Evolutionary conservation across 2,113 vertebrate species (phyloP), one percentile per base, ranked within the genome.

Genomic region (Pica pica): DNA sequence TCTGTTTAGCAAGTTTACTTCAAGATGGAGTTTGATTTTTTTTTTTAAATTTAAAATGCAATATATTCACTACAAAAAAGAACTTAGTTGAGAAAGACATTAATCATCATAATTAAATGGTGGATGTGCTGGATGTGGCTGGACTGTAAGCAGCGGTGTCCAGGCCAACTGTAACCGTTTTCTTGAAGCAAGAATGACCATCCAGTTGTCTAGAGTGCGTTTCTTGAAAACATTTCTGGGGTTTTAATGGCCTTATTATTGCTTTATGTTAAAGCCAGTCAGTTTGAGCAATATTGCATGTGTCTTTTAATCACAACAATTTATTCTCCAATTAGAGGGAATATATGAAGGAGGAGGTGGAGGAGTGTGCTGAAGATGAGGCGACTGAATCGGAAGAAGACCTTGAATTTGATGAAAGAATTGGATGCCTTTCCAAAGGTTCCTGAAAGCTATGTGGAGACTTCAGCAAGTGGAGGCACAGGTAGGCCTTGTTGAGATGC

Each of bases 391-490:
- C 99, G 98, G 96, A 99, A 98, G 98, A 99, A 99, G 98, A 99
- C 99, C 49, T 97, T 99, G 97, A 99, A 96, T 97, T 98, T 99
- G 97, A 98, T 99, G 88, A 99, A 98, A 96, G 99, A 99, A 88
- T 86, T 99, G 96, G 99, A 99, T 95, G 99, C 99, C 73, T 99
- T 99, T 86, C 99, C 99, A 7, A 99, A 99, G 97, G 98, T 99
- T 87, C 99, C 99, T 49, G 99, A 99, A 53, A 99, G 99, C 97
- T 99, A 99, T 93, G 98, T 99, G 94, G 99, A 99, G 97, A 98
- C 99, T 18, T 98, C 99, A 77, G 98, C 98, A 1, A 99, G 98
- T 0, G 99, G 99, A 86, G 99, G 99, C 82, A 99, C 99, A 95
- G 99, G 99, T 99, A 59, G 75, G 91, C 86, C 27, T 87, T 61